Evolutionary conservation across 2,888 invertebrate genomes (phyloP), one percentile per base, ranked within the genome.

Genomic region (Crioceris asparagi): DNA sequence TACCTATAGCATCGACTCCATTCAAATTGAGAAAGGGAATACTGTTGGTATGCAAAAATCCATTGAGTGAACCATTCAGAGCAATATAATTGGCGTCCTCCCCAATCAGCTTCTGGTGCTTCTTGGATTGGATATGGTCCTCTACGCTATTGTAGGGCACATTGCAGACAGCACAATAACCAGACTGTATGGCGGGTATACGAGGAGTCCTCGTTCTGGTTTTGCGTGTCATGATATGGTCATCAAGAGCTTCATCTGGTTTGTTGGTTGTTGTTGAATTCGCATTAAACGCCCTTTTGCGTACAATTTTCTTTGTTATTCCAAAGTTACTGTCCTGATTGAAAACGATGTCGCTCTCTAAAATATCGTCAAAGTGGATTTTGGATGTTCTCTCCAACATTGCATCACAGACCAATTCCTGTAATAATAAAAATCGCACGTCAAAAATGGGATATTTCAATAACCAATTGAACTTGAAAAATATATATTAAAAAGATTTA

Each of bases 131-230:
- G 14, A 83, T 66, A 56, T 86, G 86, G 44, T 78, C 70, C 11
- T 74, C 72, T 10, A 82, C 67, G 54, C 77, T 79, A 40, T 70
- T 71, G 61, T 83, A 86, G 52, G 82, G 80, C 32, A 75, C 66
- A 56, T 79, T 80, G 62, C 86, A 86, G 61, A 86, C 79, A 65
- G 85, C 83, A 66, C 84, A 85, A 56, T 80, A 84, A 12, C 85
- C 85, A 32, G 61, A 57, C 46, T 61, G 60, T 45, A 69, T 64
- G 30, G 54, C 51, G 44, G 55, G 56, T 43, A 60, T 53, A 42
- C 59, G 52, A 41, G 56, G 54, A 35, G 56, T 53, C 32, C 54
- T 50, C 16, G 53, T 54, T 33, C 47, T 44, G 14, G 62, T 59
- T 52, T 60, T 60, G 32, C 57, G 56, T 34, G 56, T 57, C 57